Percentiles rank a stretch among this genome's conserved stretches.
Evolutionary conservation across 2,797 vertebrate genomes (phyloP).

Genomic region (Mustela erminea): DNA sequence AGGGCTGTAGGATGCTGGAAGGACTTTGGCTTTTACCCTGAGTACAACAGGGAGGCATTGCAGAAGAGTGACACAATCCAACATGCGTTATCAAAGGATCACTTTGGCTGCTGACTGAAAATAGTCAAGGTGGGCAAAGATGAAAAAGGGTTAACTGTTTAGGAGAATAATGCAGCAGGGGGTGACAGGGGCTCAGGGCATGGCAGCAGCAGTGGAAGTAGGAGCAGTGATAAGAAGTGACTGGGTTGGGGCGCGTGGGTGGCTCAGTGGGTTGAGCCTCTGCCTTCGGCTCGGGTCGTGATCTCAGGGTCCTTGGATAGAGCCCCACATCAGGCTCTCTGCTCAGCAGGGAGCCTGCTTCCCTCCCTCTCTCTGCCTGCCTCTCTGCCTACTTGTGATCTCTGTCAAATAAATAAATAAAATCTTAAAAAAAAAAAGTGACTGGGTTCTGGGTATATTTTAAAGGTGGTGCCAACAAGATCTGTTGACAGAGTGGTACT

Average conservation of each 20-base stretch:
- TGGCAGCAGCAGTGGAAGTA: neutral
- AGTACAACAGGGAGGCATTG: neutral
- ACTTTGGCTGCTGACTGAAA: neutral
- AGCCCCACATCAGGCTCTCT: no score
- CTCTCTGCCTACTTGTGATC: no score
- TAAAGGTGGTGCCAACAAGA: neutral
- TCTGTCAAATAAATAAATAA: no score
- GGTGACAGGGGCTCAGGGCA: neutral
- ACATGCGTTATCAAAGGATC: neutral
- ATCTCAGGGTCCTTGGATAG: no score
- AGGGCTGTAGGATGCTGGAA: neutral
- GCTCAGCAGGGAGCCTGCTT: no score
- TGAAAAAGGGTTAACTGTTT: neutral
- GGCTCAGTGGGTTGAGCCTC: no score
- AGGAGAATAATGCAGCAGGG: neutral
- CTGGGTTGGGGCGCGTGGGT: neutral
- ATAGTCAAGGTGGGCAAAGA: neutral
- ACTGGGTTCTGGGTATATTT: neutral
- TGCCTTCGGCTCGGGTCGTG: no score
- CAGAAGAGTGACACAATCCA: neutral
- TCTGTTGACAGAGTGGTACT: neutral
- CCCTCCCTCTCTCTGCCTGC: no score
- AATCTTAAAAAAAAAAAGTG: neutral
- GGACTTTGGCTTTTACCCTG: neutral
- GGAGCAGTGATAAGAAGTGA: neutral